phyloP scores from a whole-genome alignment of 2,888 invertebrate species.

The Sphecodes monilicornis region DNA sequence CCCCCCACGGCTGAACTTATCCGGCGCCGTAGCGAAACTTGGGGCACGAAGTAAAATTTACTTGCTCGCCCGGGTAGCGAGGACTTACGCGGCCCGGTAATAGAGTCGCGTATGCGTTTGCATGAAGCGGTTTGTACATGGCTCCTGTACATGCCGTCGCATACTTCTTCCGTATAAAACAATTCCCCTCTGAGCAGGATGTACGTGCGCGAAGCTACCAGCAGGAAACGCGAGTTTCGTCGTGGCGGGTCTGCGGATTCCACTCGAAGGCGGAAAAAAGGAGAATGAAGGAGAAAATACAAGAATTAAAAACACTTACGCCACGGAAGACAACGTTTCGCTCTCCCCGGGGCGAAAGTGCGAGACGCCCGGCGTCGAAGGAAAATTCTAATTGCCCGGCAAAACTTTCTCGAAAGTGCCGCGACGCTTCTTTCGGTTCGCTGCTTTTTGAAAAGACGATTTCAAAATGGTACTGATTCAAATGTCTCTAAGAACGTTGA shows the following conservation, averaged over 20 bases:
- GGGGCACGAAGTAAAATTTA: slow-evolving; percentile 65
- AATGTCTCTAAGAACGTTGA: no score
- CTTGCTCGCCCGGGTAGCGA: slow-evolving; percentile 38
- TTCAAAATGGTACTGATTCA: no score
- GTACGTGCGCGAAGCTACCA: slow-evolving; percentile 33
- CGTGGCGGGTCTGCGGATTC: neutral
- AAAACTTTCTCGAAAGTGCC: neutral
- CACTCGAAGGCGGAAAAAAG: neutral
- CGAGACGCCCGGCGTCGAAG: neutral
- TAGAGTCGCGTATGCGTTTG: slow-evolving; percentile 59
- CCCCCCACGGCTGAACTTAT: slow-evolving; percentile 54
- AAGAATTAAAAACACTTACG: slow-evolving; percentile 16
- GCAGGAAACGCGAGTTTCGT: slow-evolving; percentile 29
- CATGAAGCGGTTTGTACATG: slow-evolving; percentile 55
- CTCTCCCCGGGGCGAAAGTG: neutral
- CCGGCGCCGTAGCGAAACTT: slow-evolving; percentile 50
- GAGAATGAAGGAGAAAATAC: neutral
- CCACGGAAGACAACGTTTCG: neutral
- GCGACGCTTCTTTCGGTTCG: neutral
- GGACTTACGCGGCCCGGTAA: slow-evolving; percentile 46
- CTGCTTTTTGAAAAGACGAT: neutral
- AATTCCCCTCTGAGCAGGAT: slow-evolving; percentile 50
- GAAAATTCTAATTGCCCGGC: neutral
- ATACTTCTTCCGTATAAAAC: slow-evolving; percentile 50
- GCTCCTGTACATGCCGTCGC: neutral